phyloP scores from a whole-genome alignment of 1,140 invertebrate genomes.

The Tetramorium simillimum region DNA sequence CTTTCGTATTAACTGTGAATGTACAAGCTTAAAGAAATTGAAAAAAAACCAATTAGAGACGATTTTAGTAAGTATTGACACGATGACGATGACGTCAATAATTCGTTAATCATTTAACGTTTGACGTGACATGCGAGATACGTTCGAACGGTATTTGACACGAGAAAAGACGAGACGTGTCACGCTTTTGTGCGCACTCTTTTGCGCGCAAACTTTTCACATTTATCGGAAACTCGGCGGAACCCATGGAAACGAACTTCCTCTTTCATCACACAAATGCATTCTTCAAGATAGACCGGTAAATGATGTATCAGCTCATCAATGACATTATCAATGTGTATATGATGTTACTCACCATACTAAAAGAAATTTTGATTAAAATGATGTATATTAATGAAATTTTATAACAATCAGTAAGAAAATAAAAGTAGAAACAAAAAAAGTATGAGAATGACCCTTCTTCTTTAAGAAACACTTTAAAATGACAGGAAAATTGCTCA shows the following conservation, averaged over 20 bases:
- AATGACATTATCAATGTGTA: neutral
- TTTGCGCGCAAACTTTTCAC: slow-evolving; percentile 35
- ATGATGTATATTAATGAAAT: neutral
- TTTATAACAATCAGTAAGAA: neutral
- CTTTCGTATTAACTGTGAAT: neutral
- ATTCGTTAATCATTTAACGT: slow-evolving; percentile 15
- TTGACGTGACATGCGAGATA: neutral
- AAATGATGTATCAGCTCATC: slow-evolving; percentile 21
- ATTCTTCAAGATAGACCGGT: slow-evolving; percentile 27
- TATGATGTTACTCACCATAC: neutral
- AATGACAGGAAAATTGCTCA: neutral
- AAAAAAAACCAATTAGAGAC: neutral
- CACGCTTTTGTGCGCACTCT: neutral
- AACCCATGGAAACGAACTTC: slow-evolving; percentile 29
- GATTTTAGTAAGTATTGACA: no score
- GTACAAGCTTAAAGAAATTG: neutral
- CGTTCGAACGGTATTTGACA: neutral
- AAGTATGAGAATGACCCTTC: neutral
- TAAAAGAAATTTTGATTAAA: neutral
- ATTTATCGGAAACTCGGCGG: slow-evolving; percentile 27
- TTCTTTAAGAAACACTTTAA: neutral
- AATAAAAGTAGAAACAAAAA: neutral
- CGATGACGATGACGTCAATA: neutral
- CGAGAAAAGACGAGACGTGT: neutral
- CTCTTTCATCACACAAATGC: slow-evolving; percentile 13